These are phyloP conservation scores for Pteronura brasiliensis DNA, from an alignment of 2,113 vertebrate genomes.

Conservation along the genomic window DNA sequence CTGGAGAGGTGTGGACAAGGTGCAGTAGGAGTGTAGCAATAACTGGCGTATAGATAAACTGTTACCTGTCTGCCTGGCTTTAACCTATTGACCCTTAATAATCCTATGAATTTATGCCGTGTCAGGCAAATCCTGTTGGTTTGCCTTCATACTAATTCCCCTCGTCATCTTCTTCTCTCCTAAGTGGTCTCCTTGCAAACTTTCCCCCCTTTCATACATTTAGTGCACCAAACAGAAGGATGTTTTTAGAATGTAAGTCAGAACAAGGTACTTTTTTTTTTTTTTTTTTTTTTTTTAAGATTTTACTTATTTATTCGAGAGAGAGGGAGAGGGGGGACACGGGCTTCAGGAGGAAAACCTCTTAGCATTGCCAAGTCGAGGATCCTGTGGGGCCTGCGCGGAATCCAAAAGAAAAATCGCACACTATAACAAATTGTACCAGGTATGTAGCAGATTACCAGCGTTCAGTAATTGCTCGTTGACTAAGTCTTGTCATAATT, in stretches of 20 bases:
- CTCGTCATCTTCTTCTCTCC: neutral
- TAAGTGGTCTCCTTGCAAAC: neutral
- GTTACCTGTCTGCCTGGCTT: neutral
- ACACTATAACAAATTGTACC: neutral
- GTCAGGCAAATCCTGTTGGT: neutral
- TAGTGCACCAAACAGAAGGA: neutral
- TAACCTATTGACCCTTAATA: slow-evolving; percentile 23
- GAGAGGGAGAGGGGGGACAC: neutral
- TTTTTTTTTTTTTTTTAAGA: neutral
- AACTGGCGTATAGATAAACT: neutral
- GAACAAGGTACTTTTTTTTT: neutral
- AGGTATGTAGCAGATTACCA: neutral
- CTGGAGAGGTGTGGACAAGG: neutral
- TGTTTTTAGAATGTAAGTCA: neutral
- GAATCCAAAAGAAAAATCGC: neutral
- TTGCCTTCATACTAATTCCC: neutral
- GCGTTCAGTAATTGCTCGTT: neutral
- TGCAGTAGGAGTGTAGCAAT: neutral
- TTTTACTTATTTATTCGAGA: neutral
- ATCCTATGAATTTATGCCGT: neutral
- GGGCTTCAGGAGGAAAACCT: neutral
- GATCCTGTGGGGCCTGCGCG: neutral
- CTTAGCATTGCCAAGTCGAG: neutral
- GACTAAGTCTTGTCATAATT: neutral
- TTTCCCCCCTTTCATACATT: neutral